Conservation (phyloP, 2,888 invertebrate species). For the Mystacides longicornis region DNA sequence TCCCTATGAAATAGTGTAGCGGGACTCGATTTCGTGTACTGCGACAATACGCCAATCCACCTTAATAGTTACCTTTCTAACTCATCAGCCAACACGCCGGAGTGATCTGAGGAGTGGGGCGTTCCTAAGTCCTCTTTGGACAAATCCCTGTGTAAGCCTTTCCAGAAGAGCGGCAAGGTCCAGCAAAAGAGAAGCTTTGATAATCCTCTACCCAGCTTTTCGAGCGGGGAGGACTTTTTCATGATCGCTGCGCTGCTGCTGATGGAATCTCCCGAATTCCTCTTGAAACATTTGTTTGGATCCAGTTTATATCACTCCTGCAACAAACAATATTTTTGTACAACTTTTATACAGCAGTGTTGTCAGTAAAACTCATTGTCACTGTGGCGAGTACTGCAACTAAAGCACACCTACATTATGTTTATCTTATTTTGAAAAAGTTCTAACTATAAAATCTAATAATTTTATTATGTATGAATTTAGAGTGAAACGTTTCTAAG, state of each 20-base stretch:
- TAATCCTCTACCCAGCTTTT: constrained; percentile 30
- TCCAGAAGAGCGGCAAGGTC: constrained; percentile 44
- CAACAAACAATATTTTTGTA: too few species aligned
- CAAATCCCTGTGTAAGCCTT: constrained; percentile 52
- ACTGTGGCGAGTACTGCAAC: too few species aligned
- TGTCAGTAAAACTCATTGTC: too few species aligned
- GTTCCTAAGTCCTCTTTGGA: constrained; percentile 60
- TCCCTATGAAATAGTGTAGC: not conserved
- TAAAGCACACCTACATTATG: too few species aligned
- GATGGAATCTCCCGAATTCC: constrained; percentile 5
- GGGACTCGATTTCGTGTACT: too few species aligned
- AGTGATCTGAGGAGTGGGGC: constrained; percentile 55
- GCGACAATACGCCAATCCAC: too few species aligned
- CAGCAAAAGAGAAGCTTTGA: constrained; percentile 43
- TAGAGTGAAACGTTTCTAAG: too few species aligned
- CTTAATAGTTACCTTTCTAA: constrained; percentile 52
- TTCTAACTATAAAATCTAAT: too few species aligned
- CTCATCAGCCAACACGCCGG: constrained; percentile 51
- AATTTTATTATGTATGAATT: too few species aligned
- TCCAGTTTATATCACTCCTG: constrained; percentile 2
- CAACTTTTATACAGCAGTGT: too few species aligned
- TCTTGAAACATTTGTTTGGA: constrained; percentile 4
- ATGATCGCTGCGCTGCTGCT: constrained; percentile 2
- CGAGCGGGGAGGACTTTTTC: constrained; percentile 7
- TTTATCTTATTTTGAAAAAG: too few species aligned